phyloP scores from a whole-genome alignment of 1,140 invertebrate genomes.

The Teleopsis dalmanni region DNA sequence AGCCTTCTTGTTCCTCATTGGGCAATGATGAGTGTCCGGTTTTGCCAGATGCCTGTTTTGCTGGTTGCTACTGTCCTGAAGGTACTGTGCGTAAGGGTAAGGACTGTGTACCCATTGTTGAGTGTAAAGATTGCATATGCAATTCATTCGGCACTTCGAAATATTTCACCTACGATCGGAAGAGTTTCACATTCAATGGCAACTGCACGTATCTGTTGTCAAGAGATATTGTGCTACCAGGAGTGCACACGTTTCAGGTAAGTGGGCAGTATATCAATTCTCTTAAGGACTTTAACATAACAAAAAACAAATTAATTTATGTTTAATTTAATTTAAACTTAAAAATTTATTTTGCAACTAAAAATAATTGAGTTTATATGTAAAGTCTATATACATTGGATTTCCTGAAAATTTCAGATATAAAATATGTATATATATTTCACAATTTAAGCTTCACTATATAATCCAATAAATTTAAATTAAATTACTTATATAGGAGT shows the following conservation, averaged over 20 bases:
- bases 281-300: background rate
- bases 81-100: conserved; percentile 63
- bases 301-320: too few relatives aligned
- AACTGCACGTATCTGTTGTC: conserved; percentile 75
- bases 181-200: conserved; percentile 61
- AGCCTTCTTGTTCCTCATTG: conserved; percentile 61
- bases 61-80: conserved; percentile 77
- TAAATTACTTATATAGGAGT: too few relatives aligned
- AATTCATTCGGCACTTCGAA: conserved; percentile 62
- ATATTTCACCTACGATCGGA: conserved; percentile 66
- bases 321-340: too few relatives aligned
- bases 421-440: too few relatives aligned
- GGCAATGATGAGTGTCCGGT: conserved; percentile 54
- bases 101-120: conserved; percentile 58
- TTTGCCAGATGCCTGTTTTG: conserved; percentile 60
- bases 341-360: too few relatives aligned
- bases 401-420: too few relatives aligned
- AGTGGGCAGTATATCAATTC: background rate
- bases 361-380: too few relatives aligned
- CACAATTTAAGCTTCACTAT: too few relatives aligned
- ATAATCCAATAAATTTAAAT: too few relatives aligned
- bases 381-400: too few relatives aligned
- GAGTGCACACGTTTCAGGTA: conserved; percentile 56
- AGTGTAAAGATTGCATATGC: conserved; percentile 71
- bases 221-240: conserved; percentile 51